Evolutionary conservation across 2,888 invertebrate species (phyloP).

Genomic region (Cactoblastis cactorum): DNA sequence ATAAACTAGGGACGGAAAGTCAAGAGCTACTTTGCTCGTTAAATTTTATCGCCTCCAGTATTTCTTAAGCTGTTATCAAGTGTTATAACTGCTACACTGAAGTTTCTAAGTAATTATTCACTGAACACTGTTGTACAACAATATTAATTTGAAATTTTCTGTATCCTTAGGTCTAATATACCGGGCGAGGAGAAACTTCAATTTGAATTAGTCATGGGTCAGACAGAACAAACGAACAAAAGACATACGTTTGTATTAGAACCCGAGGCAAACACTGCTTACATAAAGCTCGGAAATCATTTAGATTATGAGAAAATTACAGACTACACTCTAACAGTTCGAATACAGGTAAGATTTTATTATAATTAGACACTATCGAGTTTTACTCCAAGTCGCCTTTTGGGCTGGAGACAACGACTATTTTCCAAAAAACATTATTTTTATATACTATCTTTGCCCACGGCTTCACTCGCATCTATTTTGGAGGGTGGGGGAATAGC

Average conservation of each 20-base stretch:
- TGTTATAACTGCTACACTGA: background rate
- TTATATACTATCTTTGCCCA: too few species aligned
- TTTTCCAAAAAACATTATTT: too few species aligned
- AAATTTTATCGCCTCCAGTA: slow-evolving; percentile 4
- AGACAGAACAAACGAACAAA: slow-evolving; percentile 92
- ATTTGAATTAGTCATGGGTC: slow-evolving; percentile 89
- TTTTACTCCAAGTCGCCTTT: too few species aligned
- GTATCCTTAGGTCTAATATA: slow-evolving; percentile 82
- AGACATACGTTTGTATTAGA: slow-evolving; percentile 86
- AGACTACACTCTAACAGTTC: slow-evolving; percentile 90
- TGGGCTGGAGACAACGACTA: too few species aligned
- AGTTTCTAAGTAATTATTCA: background rate
- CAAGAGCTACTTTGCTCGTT: background rate
- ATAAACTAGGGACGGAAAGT: slow-evolving; percentile 9
- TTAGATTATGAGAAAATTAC: slow-evolving; percentile 92
- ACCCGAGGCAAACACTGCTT: slow-evolving; percentile 84
- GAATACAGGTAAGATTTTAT: slow-evolving; percentile 79
- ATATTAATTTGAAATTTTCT: slow-evolving; percentile 1
- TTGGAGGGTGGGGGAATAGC: too few species aligned
- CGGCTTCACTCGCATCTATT: too few species aligned
- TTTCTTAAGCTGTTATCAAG: slow-evolving; percentile 9
- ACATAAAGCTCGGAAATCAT: slow-evolving; percentile 86
- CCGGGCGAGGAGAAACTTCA: slow-evolving; percentile 85
- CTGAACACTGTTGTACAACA: background rate
- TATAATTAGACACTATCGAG: too few species aligned